Conservation (phyloP, 2,888 invertebrate species). For the Zhuqinia jingwanae region DNA sequence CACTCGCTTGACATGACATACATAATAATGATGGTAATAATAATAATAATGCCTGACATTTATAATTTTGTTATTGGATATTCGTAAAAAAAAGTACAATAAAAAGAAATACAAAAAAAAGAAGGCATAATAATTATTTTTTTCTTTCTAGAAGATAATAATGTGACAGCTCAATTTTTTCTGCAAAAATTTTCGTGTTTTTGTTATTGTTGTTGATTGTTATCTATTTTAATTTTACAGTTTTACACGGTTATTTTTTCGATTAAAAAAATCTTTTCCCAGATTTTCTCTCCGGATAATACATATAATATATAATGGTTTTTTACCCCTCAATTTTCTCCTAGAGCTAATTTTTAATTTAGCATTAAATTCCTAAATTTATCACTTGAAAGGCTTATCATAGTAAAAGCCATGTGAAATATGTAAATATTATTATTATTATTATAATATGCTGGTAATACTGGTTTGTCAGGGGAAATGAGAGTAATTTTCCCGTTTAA, state of each 20-base stretch:
- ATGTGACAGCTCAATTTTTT: not conserved
- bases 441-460: no score
- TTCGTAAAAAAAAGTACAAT: not conserved
- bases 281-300: not conserved
- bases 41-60: not conserved
- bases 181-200: not conserved
- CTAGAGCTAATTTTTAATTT: conserved; percentile 19
- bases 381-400: not conserved
- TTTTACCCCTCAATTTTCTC: not conserved
- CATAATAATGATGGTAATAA: not conserved
- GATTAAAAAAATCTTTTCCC: not conserved
- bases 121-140: no score
- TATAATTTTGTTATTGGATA: not conserved
- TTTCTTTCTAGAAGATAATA: not conserved
- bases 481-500: conserved; percentile 16
- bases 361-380: conserved; percentile 19
- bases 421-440: not conserved
- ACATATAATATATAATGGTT: not conserved
- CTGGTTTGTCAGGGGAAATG: not conserved
- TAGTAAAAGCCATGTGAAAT: not conserved
- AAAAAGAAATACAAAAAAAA: no score
- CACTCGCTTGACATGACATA: no score
- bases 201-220: no score
- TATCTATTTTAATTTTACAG: no score
- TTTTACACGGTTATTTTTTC: no score